phyloP scores from a whole-genome alignment of 2,113 vertebrate species.

The Chrysemys picta region DNA sequence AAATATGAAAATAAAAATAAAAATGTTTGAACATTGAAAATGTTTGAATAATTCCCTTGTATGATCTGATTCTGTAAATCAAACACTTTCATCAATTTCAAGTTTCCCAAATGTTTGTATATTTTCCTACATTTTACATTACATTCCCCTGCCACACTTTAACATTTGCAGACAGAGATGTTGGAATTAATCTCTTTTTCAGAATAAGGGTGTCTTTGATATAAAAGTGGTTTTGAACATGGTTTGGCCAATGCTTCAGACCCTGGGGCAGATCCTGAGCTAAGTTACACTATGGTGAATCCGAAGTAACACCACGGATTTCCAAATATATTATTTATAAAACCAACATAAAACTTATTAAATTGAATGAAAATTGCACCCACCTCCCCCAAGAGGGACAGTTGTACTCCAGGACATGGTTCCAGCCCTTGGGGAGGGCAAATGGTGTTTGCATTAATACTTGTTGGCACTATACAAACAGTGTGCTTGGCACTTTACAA shows the following conservation, averaged over 20 bases:
- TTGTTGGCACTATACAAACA: neutral
- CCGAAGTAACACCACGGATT: neutral
- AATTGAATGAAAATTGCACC: neutral
- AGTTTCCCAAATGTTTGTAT: neutral
- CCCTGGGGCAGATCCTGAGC: neutral
- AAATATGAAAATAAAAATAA: neutral
- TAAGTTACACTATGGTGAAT: neutral
- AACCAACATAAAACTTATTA: neutral
- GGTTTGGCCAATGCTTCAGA: neutral
- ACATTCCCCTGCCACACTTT: neutral
- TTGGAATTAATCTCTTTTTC: neutral
- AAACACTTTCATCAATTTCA: neutral
- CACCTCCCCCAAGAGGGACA: neutral
- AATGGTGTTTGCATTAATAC: neutral
- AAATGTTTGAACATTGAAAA: neutral
- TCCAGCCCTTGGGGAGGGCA: neutral
- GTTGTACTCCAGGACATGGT: neutral
- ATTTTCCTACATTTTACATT: fast-evolving
- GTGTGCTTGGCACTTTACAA: neutral
- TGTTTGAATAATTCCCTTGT: neutral
- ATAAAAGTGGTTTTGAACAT: neutral
- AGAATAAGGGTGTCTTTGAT: neutral
- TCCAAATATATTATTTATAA: neutral
- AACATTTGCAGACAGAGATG: neutral
- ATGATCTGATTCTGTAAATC: neutral